Percentiles rank a stretch among this genome's conserved stretches.
These are phyloP conservation scores for Leptosomus discolor DNA, from an alignment of 2,113 vertebrate species.

Conservation along the genomic window DNA sequence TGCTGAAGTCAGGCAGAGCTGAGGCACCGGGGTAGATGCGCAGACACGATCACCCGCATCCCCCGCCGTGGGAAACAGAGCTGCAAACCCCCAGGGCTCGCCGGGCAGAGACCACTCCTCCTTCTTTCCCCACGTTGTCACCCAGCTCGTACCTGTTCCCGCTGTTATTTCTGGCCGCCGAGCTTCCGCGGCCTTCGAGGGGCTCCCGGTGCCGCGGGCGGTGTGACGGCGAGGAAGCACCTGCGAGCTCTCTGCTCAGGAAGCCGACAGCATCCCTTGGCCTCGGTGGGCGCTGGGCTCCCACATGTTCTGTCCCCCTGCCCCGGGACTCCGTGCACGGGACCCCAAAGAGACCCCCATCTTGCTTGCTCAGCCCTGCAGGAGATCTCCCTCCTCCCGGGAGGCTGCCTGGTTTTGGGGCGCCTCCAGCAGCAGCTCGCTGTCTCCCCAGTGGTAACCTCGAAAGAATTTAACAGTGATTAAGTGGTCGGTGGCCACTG, in stretches of 20 bases:
- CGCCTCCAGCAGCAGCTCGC: neutral
- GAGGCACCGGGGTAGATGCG: neutral
- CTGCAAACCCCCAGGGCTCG: neutral
- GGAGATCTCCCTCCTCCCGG: neutral
- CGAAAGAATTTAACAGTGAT: neutral
- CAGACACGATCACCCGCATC: accelerated
- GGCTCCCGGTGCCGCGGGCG: neutral
- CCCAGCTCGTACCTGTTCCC: neutral
- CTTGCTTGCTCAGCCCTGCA: neutral
- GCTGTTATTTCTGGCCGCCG: neutral
- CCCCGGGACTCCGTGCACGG: accelerated
- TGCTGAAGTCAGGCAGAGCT: neutral
- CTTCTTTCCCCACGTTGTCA: neutral
- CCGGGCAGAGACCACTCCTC: neutral
- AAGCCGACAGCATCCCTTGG: neutral
- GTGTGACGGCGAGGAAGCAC: neutral
- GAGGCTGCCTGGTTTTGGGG: neutral
- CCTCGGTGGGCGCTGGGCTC: accelerated
- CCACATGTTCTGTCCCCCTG: neutral
- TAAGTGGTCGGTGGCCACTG: no score
- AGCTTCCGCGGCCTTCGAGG: neutral
- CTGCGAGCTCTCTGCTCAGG: neutral
- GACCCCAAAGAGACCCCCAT: neutral
- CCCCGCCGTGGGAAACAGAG: neutral
- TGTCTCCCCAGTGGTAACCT: neutral